Evolutionary conservation across 2,888 invertebrate species (phyloP), one percentile per base, ranked within the genome.

Genomic region (Trissolcus brochymenae): DNA sequence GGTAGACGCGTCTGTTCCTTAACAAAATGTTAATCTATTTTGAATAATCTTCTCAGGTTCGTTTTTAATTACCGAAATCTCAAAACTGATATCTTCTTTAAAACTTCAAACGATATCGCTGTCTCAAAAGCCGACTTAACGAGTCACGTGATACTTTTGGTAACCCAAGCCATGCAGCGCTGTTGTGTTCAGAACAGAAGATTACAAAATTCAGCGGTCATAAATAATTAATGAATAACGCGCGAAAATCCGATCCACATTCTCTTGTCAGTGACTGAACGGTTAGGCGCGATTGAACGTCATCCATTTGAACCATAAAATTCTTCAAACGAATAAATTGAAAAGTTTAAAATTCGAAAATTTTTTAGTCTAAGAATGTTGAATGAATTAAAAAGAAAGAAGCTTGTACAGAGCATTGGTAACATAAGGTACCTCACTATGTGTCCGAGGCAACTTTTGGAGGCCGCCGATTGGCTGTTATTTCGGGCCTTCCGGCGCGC

Each of bases 401-500:
- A 67, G 62, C 2, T 2, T 35, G 35, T 35, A 35, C 35, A 9
- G 7, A 7, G 35, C 9, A 55, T 72, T 62, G 76, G 72, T 55
- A 57, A 64, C 55, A 72, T 43, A 64, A 76, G 67, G 72, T 72
- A 61, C 72, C 67, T 66, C 6, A 57, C 46, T 67, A 67, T 75
- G 55, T 29, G 65, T 64, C 65, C 71, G 40, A 1, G 49, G 35
- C 35, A 9, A 7, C 9, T 35, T 35, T 62, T 7, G 35, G 62
- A 51, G 66, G 29, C 49, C 49, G 62, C 71, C 57, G 70, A 79
- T 79, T 79, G 76, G 79, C 61, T 40, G 79, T 74, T 79, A 79
- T 79, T 79, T 79, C 76, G 79, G 79, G 64, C 76, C 76, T 79
- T 79, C 79, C 79, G 79, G 79, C 76, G 79, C 79, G 51, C 79